Evolutionary conservation across 2,113 vertebrate species (phyloP).

Genomic region (Syngnathoides biaculeatus): DNA sequence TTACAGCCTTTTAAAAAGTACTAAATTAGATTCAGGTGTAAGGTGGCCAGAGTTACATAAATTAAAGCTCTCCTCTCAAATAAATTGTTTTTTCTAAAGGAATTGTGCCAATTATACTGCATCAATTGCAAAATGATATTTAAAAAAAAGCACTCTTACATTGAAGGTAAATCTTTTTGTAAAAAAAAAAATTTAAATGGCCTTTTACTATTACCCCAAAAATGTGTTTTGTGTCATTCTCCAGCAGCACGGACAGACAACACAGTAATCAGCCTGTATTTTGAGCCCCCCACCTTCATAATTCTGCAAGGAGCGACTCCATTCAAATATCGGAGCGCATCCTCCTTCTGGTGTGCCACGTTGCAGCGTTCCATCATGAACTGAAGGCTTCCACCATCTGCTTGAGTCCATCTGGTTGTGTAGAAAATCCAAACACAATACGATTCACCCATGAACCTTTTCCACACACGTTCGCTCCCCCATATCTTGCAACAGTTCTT

Average conservation of each 20-base stretch:
- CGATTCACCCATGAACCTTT: not conserved
- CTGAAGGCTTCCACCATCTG: conserved; percentile 4
- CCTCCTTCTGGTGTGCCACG: not conserved
- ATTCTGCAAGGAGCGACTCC: not conserved
- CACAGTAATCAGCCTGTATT: not conserved
- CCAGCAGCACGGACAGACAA: not conserved
- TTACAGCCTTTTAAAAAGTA: no score
- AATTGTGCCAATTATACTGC: no score
- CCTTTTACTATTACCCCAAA: not conserved
- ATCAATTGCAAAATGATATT: no score
- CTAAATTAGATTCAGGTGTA: no score
- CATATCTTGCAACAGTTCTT: not conserved
- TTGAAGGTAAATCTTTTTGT: no score
- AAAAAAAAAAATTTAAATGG: no score
- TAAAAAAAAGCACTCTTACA: no score
- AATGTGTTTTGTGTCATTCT: not conserved
- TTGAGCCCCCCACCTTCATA: not conserved
- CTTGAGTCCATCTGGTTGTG: conserved; percentile 2
- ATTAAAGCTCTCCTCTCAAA: no score
- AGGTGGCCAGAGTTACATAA: no score
- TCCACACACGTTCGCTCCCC: not conserved
- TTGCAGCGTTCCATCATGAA: not conserved
- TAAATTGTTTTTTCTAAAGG: no score
- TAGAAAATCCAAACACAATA: conserved; percentile 1
- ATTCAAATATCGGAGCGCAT: not conserved